A percentile compares a stretch with the other conserved stretches of the same genome.
These are phyloP conservation scores for Colletes gigas DNA, from an alignment of 1,140 invertebrate species.

Conservation along the genomic window DNA sequence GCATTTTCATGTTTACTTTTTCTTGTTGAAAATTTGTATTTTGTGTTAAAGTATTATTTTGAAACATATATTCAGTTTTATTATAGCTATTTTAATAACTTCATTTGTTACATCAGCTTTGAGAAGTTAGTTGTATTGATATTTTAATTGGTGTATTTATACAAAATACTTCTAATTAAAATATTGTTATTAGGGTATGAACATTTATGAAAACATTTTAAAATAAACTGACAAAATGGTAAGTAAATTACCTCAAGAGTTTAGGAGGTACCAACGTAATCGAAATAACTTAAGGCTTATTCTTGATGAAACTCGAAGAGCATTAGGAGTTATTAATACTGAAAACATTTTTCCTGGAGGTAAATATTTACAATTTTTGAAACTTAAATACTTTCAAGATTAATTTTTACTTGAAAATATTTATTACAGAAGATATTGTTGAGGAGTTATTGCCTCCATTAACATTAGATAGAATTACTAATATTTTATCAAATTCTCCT, in stretches of 20 bases:
- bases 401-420: not conserved
- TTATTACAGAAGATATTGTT: conserved; percentile 79
- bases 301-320: conserved; percentile 85
- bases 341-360: conserved; percentile 85
- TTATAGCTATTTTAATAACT: not conserved
- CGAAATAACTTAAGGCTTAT: conserved; percentile 82
- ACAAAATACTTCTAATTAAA: not conserved
- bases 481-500: conserved; percentile 81
- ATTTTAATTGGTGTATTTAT: not conserved
- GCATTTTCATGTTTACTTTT: not conserved
- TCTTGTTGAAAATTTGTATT: not conserved
- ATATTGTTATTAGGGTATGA: conserved; percentile 29
- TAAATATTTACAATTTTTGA: conserved; percentile 71
- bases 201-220: conserved; percentile 19
- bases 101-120: not conserved
- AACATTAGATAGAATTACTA: conserved; percentile 79
- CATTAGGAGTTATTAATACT: conserved; percentile 84
- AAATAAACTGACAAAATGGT: conserved; percentile 71
- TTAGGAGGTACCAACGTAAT: conserved; percentile 81
- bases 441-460: conserved; percentile 80
- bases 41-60: not conserved
- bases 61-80: not conserved
- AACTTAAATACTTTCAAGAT: not conserved
- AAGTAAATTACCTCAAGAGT: conserved; percentile 81
- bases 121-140: not conserved